Conservation (phyloP, 1,140 invertebrate species). For the Drosophila navojoa region DNA sequence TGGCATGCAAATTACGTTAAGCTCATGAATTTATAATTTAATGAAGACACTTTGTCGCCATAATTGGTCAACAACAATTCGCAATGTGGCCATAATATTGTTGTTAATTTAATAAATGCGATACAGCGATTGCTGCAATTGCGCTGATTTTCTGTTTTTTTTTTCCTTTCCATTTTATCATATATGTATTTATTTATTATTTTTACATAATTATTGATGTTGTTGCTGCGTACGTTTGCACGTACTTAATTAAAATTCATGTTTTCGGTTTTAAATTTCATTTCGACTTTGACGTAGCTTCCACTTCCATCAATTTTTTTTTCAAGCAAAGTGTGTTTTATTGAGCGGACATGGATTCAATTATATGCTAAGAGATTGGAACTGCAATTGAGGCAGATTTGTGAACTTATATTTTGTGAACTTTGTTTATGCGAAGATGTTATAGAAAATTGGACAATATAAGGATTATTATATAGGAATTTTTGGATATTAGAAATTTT, state of each 20-base stretch:
- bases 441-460: not conserved
- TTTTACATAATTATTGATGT: conserved; percentile 49
- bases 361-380: conserved; percentile 8
- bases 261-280: conserved; percentile 29
- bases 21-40: conserved; percentile 81
- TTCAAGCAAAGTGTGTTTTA: conserved; percentile 30
- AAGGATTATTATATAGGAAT: no score
- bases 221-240: conserved; percentile 1
- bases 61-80: conserved; percentile 62
- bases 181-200: conserved; percentile 16
- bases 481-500: no score
- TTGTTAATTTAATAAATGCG: conserved; percentile 81
- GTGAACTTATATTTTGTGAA: not conserved
- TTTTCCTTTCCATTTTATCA: conserved; percentile 20
- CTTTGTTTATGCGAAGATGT: conserved; percentile 19
- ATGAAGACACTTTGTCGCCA: conserved; percentile 81
- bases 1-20: conserved; percentile 80
- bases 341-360: conserved; percentile 19
- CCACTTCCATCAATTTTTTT: not conserved
- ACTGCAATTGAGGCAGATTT: conserved; percentile 7
- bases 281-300: conserved; percentile 12
- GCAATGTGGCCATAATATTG: conserved; percentile 67
- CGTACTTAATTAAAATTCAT: conserved; percentile 37
- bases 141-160: conserved; percentile 45
- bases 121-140: conserved; percentile 63